Evolutionary conservation across 2,888 invertebrate genomes (phyloP), one percentile per base, ranked within the genome.

Genomic region (Coremacera marginata): DNA sequence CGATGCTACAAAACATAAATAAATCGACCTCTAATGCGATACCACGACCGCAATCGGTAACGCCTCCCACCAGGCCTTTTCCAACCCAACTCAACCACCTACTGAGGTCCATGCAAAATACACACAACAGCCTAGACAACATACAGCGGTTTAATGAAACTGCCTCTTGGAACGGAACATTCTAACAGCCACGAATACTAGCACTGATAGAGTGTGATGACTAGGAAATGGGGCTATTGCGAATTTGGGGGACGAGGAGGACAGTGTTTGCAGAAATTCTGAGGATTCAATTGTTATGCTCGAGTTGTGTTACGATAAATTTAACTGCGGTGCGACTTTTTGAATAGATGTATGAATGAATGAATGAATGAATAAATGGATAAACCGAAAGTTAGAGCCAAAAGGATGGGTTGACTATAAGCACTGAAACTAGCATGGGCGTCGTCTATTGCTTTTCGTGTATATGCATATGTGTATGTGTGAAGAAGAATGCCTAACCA

Each of bases 291-390:
- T 74, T 74, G 67, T 74, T 74, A 74, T 67, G 55, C 65, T 57
- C 65, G 55, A 74, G 52, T 67, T 74, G 74, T 55, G 67, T 37
- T 67, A 60, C 74, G 65, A 74, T 27, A 55, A 74, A 74, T 67
- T 74, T 74, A 74, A 67, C 67, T 74, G 74, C 74, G 65, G 65
- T 74, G 73, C 52, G 65, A 67, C 52, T 74, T 74, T 67, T 55
- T 37, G 55, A 57, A 74, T 37, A 16, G 44, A 74, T 34, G 63
- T 22, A 65, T 31, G 65, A 65, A 73, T 52, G 65, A 49, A 25
- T 65, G 55, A 65, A 55, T 14, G 67, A 37, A 74, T 52, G 62
- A 62, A 44, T 62, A 49, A 70, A 70, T 31, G 55, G 52, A 55
- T 55, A 27, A 52, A 70, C 55, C 31, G 63, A n/a, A n/a, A n/a